Conservation (phyloP, 2,888 invertebrate species). For the Acholoe squamosa region DNA sequence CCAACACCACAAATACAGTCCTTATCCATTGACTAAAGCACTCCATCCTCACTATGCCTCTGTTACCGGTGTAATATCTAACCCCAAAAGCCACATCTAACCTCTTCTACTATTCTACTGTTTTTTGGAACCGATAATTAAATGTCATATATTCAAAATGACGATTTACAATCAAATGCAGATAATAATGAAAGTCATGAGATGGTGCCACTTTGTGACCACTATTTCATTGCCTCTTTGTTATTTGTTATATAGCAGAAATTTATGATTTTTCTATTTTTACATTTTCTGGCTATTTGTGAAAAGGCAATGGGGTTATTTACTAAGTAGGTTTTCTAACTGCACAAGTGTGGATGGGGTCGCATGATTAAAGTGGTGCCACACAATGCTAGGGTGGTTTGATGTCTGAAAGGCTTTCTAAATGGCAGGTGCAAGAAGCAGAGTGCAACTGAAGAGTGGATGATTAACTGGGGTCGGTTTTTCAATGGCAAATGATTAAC, state of each 20-base stretch:
- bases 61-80: background rate
- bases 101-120: too few relatives aligned
- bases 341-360: slow-evolving; percentile 31
- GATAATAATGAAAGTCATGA: background rate
- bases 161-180: background rate
- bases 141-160: background rate
- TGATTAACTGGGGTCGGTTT: too few relatives aligned
- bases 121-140: too few relatives aligned
- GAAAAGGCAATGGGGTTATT: too few relatives aligned
- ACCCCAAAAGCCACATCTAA: background rate
- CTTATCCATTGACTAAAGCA: background rate
- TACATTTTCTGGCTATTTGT: too few relatives aligned
- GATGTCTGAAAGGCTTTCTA: slow-evolving; percentile 1
- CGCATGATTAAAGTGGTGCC: slow-evolving; percentile 36
- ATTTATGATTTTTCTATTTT: background rate
- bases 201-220: slow-evolving; percentile 4
- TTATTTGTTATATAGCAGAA: background rate
- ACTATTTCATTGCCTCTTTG: background rate
- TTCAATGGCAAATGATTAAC: too few relatives aligned
- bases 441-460: background rate
- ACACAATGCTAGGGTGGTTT: slow-evolving; percentile 36
- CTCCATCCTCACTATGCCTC: slow-evolving; percentile 34
- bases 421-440: background rate
- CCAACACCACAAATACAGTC: background rate
- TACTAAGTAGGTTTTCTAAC: background rate